Base-by-base conservation (phyloP, 2,113 vertebrate species). In the Larimichthys crocea region DNA sequence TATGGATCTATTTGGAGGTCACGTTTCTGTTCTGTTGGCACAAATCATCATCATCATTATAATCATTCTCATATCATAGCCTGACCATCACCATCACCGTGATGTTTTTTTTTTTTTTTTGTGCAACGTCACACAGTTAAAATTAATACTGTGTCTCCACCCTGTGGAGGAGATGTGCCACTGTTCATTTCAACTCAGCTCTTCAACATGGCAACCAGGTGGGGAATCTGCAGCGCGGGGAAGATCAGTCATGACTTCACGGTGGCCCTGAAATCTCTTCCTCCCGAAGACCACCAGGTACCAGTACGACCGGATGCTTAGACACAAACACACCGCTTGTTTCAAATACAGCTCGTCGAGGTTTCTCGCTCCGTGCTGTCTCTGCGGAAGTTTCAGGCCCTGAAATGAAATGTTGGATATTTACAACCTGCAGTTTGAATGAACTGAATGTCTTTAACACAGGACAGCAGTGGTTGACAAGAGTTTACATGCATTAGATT, bases 231-330 rank as follows among this genome's bases (percentile, higher is more conserved):
- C 67, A 88, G 95, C 0, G 94, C 90, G 0, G 97, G 97, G 26
- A 94, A 91, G n/a, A 97, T 97, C 89, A 93, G 95, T 80, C 83
- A 93, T 31, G 97, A 98, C 72, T 97, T 98, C 79, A 88, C 94
- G 0, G 93, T 95, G 19, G 93, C 94, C 4, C 83, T 97, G 82
- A 94, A 87, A 72, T 91, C 90, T 20, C 95, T 97, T 52, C 93
- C 96, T 9, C 40, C 86, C 14, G 93, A 93, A n/a, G 94, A 97
- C 12, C 96, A 97, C 17, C 93, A 96, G 97, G 97, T 98, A 93
- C 12, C 5, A 19, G 4, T 53, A 42, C 7, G 1, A 42, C 7
- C 0, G 46, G n/a, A 17, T 2, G 17, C 16, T n/a, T 10, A 15
- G 0, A 66, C 6, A 42, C 29, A 10, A 11, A 24, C 7, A 3